These are phyloP conservation scores for Dicerorhinus sumatrensis DNA, from an alignment of 2,113 vertebrate genomes.

Conservation along the genomic window DNA sequence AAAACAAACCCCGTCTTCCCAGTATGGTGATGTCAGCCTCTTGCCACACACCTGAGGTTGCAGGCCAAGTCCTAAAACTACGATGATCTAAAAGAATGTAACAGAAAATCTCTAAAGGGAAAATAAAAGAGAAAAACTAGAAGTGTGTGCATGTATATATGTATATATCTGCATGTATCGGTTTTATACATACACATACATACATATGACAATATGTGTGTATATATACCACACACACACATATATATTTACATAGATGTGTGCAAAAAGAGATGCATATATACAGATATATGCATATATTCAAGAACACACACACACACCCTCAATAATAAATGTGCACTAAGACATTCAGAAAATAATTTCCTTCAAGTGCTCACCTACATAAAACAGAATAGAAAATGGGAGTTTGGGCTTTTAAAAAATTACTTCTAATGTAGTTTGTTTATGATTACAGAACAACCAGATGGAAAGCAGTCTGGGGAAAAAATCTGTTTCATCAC, in stretches of 20 bases:
- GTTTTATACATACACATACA: neutral
- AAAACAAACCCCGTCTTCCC: conserved; percentile 44
- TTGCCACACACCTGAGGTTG: neutral
- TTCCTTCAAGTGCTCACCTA: conserved; percentile 53
- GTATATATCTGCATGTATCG: neutral
- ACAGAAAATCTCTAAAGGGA: neutral
- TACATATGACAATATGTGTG: neutral
- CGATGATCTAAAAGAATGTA: neutral
- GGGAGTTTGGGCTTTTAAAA: conserved; percentile 69
- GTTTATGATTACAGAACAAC: conserved; percentile 82
- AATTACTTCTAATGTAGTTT: conserved; percentile 76
- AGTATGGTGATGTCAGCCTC: neutral
- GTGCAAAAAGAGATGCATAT: neutral
- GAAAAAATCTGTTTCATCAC: conserved; percentile 83
- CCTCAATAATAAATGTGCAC: neutral
- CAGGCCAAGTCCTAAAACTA: neutral
- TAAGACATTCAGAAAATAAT: neutral
- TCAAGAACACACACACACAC: neutral
- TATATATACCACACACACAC: neutral
- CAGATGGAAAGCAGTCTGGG: conserved; percentile 86
- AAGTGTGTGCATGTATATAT: neutral
- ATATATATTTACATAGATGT: neutral
- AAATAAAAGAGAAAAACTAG: conserved; percentile 26
- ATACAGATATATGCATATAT: neutral
- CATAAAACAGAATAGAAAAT: conserved; percentile 73